Base-by-base conservation (phyloP, 1,140 invertebrate species). In the Archegozetes longisetosus region DNA sequence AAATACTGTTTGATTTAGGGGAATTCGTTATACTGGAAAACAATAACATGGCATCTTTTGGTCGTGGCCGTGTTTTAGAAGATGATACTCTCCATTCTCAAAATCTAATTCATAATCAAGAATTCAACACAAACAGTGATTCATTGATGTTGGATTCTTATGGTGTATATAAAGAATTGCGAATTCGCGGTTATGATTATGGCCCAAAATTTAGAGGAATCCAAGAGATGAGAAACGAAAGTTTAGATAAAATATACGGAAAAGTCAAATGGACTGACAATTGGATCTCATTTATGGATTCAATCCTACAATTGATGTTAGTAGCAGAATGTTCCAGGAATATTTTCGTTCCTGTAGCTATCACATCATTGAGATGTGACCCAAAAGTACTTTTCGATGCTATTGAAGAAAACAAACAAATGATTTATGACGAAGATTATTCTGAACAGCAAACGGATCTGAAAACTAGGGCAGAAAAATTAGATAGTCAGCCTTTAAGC, bases 131-230 rank as follows among this genome's bases (percentile, higher is more conserved):
- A 25, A 3, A 24, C 17, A 22, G 14, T 26, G 2, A 53, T 14
- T 2, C 13, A 6, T 3, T 32, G 27, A 51, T 22, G 20, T 12
- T 53, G 12, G 22, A 17, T 51, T 13, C 9, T 3, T 32, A 72
- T 28, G 77, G 78, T 63, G 65, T 77, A 24, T 78, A 78, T 68
- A 77, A 77, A 62, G 74, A 76, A 61, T 69, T 78, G 23, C 64
- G 74, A 62, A 68, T 76, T 3, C 64, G 75, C 27, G 77, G 77
- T 25, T 78, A 78, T 65, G 77, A 78, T 57, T 78, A 78, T 68
- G 75, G 74, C 40, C 69, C 71, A 0, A 75, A 84, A 13, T 98
- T 97, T 78, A 80, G 84, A 64, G 91, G 86, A n/a, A n/a, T 26
- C n/a, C 58, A 24, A 47, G 25, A n/a, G 29, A 17, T 1, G 23